Conservation (phyloP, 1,140 invertebrate genomes). For the Acromyrmex charruanus region DNA sequence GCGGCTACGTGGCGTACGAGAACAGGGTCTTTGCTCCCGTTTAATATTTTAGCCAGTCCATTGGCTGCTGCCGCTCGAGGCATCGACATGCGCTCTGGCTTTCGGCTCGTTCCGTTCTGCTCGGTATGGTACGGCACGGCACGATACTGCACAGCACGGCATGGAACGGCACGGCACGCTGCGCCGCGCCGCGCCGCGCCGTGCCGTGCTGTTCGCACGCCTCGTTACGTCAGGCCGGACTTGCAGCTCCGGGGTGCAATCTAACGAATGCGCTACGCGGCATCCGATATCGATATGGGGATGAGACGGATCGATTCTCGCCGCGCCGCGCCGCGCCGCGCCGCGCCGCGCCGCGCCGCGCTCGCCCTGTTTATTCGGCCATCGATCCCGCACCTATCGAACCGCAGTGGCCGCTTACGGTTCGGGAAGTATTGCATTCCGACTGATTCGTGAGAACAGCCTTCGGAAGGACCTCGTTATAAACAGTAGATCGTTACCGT, state of each 20-base stretch:
- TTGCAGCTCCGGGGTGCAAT: slow-evolving; percentile 62
- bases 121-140: not conserved
- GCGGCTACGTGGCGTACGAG: slow-evolving; percentile 74
- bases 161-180: not conserved
- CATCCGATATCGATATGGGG: slow-evolving; percentile 66
- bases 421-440: slow-evolving; percentile 51
- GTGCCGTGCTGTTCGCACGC: slow-evolving; percentile 23
- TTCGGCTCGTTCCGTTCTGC: slow-evolving; percentile 35
- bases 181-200: not conserved
- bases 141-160: not conserved
- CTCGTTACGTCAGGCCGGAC: slow-evolving; percentile 69
- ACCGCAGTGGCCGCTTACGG: slow-evolving; percentile 36
- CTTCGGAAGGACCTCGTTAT: slow-evolving; percentile 30
- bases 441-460: slow-evolving; percentile 18
- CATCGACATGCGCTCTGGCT: slow-evolving; percentile 82
- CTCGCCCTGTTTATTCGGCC: slow-evolving; percentile 59
- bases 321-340: slow-evolving; percentile 11
- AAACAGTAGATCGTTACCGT: slow-evolving; percentile 35
- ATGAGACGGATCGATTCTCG: slow-evolving; percentile 70
- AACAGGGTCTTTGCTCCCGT: slow-evolving; percentile 85
- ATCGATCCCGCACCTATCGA: slow-evolving; percentile 55
- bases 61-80: slow-evolving; percentile 81
- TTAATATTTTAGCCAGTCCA: slow-evolving; percentile 86
- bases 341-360: slow-evolving; percentile 2
- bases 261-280: slow-evolving; percentile 57